These are phyloP conservation scores for Mactra quadrangularis DNA, from an alignment of 1,140 invertebrate genomes.

Conservation along the genomic window DNA sequence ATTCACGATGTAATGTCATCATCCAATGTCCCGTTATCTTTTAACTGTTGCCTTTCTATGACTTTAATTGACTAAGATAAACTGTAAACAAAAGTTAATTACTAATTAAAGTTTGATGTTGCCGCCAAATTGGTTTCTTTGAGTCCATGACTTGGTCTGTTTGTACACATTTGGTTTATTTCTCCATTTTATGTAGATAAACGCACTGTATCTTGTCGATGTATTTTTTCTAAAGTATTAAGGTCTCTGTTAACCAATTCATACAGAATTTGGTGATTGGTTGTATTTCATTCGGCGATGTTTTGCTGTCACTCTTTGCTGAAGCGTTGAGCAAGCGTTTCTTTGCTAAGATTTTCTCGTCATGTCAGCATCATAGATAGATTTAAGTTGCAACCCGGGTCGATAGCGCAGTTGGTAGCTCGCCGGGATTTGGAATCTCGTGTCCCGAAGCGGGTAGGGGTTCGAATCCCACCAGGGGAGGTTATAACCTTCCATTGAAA, in stretches of 20 bases:
- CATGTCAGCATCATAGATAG: no score
- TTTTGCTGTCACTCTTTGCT: no score
- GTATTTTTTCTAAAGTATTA: not conserved
- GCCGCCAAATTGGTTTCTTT: constrained; percentile 58
- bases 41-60: constrained; percentile 9
- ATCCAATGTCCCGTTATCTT: constrained; percentile 39
- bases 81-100: constrained; percentile 49
- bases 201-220: not conserved
- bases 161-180: constrained; percentile 57
- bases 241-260: not conserved
- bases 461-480: no score
- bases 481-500: no score
- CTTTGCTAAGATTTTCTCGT: no score
- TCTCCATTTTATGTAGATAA: not conserved
- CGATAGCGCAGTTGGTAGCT: no score
- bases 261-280: no score
- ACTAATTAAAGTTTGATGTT: constrained; percentile 44
- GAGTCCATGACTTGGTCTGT: not conserved
- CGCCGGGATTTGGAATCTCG: no score
- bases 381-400: no score
- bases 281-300: no score
- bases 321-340: no score
- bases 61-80: constrained; percentile 51
- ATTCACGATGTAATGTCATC: constrained; percentile 11
- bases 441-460: no score